Evolutionary conservation across 1,140 invertebrate species (phyloP), one percentile per base, ranked within the genome.

Genomic region (Teleogryllus occipitalis): DNA sequence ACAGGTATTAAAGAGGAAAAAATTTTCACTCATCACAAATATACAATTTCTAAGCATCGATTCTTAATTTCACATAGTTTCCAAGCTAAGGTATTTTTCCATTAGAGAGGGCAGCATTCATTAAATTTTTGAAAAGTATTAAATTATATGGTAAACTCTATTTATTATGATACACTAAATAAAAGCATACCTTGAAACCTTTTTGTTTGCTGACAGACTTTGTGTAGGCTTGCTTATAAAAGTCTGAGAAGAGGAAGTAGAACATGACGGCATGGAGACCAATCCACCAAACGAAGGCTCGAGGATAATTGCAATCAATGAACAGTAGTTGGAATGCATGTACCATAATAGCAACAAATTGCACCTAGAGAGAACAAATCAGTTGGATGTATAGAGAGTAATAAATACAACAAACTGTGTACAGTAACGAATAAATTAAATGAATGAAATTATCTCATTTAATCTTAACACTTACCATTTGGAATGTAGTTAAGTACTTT

Each of bases 311-410:
- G 88, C 95, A 97, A 46, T 96, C 93, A 83, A 92, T 92, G 87
- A 96, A 95, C 76, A 96, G 86, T 47, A 96, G 86, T 85, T 96
- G 94, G 88, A 94, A 92, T 14, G 94, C 92, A 84, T 96, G 95
- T 7, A 94, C 84, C 86, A 94, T 91, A 1, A 96, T 93, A 1
- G 92, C 82, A 2, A 96, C 86, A 82, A 97, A 97, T 85, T 97
- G 95, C 6, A 92, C 82, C 88, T 87, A 82, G 76, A 83, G 83
- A 81, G 78, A 79, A 65, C 10, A 80, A 80, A 79, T 81, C 65
- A 78, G 48, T 22, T 21, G 3, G 8, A 8, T 78, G 3, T 75
- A 0, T 46, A 76, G 8, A 76, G 10, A 14, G 46, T 0, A 0
- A 1, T 54, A 21, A n/a, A 47, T 48, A 54, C 5, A 39, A 39